Evolutionary conservation across 2,113 vertebrate species (phyloP), one percentile per base, ranked within the genome.

Genomic region (Calyptomena viridis): DNA sequence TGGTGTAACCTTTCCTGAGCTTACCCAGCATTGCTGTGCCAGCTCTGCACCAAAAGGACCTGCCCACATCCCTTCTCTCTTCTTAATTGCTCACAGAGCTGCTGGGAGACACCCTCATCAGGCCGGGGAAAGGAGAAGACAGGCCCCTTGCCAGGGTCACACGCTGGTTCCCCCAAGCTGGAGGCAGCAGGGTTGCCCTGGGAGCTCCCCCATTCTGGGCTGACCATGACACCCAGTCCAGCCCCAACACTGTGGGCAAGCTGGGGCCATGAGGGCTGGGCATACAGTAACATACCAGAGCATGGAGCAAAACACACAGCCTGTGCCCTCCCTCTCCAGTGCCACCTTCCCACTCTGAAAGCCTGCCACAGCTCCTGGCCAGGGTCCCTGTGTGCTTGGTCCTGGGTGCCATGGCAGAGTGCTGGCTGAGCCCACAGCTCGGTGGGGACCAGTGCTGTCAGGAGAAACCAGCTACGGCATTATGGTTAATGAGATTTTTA

Each of bases 401-500:
- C 39, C 37, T 4, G 4, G 44, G 35, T 71, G 49, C 71, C 27
- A 19, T 63, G 58, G n/a, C 71, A 47, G 59, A 30, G 80, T 3
- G 1, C 37, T 35, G 33, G 9, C 68, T 12, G 14, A 58, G 60
- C 66, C 22, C 0, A 0, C 81, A 60, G 55, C 50, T 27, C 4
- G 1, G 60, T 64, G 11, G 8, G 30, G 16, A 40, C 2, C 4
- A 11, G 33, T 47, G 66, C 62, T 5, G 3, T 21, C 11, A 7
- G 12, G 9, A 56, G 55, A 42, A 62, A 12, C 63, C 73, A 60
- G 85, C 46, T n/a, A 71, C 66, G 72, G 68, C n/a, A n/a, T 27
- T 50, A 40, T 67, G 87, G 97, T 96, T 96, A 96, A 97, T 97
- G 96, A 95, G 92, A 92, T 95, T 96, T 97, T 91, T 75, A 92